Percentiles rank a stretch among this genome's conserved stretches.
Conservation (phyloP, 1,140 invertebrate genomes). For the Samia ricini region DNA sequence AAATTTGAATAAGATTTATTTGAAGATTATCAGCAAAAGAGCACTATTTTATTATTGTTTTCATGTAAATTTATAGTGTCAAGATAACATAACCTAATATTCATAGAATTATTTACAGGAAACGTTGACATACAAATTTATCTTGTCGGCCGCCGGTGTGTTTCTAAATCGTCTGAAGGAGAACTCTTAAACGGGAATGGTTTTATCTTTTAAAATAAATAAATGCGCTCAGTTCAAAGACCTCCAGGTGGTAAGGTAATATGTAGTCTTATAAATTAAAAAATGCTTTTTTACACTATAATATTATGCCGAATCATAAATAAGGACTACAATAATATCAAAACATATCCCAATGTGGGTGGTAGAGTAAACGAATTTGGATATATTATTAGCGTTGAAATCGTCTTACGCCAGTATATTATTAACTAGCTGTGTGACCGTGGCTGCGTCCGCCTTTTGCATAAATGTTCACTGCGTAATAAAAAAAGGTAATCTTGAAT, state of each 20-base stretch:
- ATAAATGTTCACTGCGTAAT: too few relatives aligned
- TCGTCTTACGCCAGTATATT: too few relatives aligned
- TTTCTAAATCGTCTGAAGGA: slow-evolving; percentile 30
- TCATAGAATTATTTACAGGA: slow-evolving; percentile 47
- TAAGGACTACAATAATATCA: too few relatives aligned
- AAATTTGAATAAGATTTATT: not conserved
- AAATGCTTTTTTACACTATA: too few relatives aligned
- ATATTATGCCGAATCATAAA: too few relatives aligned
- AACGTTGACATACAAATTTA: slow-evolving; percentile 40
- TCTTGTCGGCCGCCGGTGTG: slow-evolving; percentile 25
- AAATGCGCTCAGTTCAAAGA: slow-evolving; percentile 25
- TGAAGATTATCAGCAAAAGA: not conserved
- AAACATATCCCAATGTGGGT: too few relatives aligned
- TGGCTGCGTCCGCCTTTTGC: too few relatives aligned
- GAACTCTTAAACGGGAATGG: slow-evolving; percentile 4
- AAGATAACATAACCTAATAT: too few relatives aligned
- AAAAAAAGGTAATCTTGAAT: too few relatives aligned
- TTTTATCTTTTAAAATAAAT: slow-evolving; percentile 42
- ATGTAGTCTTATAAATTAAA: not conserved
- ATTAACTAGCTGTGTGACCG: too few relatives aligned
- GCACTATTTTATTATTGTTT: not conserved
- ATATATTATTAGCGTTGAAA: too few relatives aligned
- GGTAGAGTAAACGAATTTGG: too few relatives aligned
- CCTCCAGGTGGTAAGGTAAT: slow-evolving; percentile 24
- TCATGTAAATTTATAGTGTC: not conserved